Conservation (phyloP, 2,888 invertebrate species). For the Trachelus tabidus region DNA sequence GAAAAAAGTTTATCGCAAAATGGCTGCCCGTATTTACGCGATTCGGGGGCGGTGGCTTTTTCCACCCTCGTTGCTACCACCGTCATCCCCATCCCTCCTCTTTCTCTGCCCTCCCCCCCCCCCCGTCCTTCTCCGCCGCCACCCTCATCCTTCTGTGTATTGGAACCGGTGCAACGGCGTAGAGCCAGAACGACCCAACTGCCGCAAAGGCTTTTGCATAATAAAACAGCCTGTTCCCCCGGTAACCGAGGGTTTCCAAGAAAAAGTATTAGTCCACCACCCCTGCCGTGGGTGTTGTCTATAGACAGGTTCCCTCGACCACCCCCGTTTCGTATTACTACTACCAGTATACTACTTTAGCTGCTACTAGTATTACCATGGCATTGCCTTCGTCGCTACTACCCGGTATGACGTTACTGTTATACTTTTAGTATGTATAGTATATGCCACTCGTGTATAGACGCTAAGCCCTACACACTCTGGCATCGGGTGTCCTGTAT, state of each 20-base stretch:
- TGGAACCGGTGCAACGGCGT: conserved; percentile 34
- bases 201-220: conserved; percentile 66
- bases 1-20: conserved; percentile 61
- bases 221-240: conserved; percentile 61
- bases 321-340: not conserved
- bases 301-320: not conserved
- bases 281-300: not conserved
- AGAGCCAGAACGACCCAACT: conserved; percentile 62
- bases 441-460: not conserved
- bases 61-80: conserved; percentile 32
- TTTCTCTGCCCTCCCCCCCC: not conserved
- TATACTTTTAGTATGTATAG: not conserved
- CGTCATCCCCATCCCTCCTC: conserved; percentile 16
- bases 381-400: not conserved
- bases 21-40: conserved; percentile 66
- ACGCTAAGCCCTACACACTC: not conserved
- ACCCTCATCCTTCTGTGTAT: conserved; percentile 14
- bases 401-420: not conserved
- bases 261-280: conserved; percentile 39
- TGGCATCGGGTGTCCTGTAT: not conserved
- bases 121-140: conserved; percentile 8
- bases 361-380: not conserved
- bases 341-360: not conserved
- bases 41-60: conserved; percentile 59
- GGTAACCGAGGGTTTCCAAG: conserved; percentile 26